A percentile compares a stretch with the other conserved stretches of the same genome.
Conservation (phyloP, 2,888 invertebrate species). For the Eilema griseolum region DNA sequence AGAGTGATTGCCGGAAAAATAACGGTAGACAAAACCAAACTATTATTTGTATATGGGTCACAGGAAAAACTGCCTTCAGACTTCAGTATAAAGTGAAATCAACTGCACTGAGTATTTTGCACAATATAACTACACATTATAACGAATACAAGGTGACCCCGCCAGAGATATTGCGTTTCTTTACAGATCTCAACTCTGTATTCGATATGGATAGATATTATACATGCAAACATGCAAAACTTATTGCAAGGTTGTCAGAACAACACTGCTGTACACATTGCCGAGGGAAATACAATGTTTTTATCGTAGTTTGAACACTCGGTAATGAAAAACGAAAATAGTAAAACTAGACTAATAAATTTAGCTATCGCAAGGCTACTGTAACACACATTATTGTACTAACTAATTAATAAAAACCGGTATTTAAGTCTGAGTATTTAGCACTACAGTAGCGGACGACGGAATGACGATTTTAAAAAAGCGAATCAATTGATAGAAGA, state of each 20-base stretch:
- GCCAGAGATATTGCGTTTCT: slow-evolving; percentile 64
- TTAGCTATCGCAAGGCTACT: not conserved
- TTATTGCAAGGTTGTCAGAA: slow-evolving; percentile 29
- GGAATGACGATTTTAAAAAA: slow-evolving; percentile 34
- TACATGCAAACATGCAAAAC: slow-evolving; percentile 25
- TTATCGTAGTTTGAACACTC: slow-evolving; percentile 8
- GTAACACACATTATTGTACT: not conserved
- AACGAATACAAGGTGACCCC: slow-evolving; percentile 76
- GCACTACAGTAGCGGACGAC: slow-evolving; percentile 20
- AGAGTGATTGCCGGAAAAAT: slow-evolving; percentile 71
- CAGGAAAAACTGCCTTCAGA: slow-evolving; percentile 63
- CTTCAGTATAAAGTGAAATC: slow-evolving; percentile 39
- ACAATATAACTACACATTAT: slow-evolving; percentile 57
- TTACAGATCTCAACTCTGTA: slow-evolving; percentile 57
- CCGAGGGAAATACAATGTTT: slow-evolving; percentile 3
- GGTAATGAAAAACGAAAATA: not conserved
- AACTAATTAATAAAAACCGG: not conserved
- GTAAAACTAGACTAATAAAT: slow-evolving; percentile 1
- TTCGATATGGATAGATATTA: slow-evolving; percentile 38
- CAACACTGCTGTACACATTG: not conserved
- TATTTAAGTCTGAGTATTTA: slow-evolving; percentile 15
- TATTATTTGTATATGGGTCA: slow-evolving; percentile 56
- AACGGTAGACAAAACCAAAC: slow-evolving; percentile 63
- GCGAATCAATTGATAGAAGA: slow-evolving; percentile 56
- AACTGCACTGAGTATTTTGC: slow-evolving; percentile 51